Percentiles rank a stretch among this genome's conserved stretches.
These are phyloP conservation scores for Dicyrtoma fusca DNA, from an alignment of 2,888 invertebrate genomes.

Conservation along the genomic window DNA sequence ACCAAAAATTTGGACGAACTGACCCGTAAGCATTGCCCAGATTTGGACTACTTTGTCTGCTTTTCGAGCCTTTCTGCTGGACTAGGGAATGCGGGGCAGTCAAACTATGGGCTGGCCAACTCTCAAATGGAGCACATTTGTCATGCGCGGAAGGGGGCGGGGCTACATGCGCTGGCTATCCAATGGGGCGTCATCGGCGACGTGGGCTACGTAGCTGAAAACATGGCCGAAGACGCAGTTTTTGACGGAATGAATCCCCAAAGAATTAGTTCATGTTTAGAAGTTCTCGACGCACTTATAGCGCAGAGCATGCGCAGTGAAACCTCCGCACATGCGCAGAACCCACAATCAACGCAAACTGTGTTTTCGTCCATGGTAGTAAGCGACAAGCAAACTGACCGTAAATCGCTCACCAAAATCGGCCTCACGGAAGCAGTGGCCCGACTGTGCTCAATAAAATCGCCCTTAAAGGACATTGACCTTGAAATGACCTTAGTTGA, in stretches of 20 bases:
- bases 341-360: constrained; percentile 6
- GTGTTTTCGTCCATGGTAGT: constrained; percentile 69
- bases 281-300: constrained; percentile 69
- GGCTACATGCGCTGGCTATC: constrained; percentile 78
- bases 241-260: constrained; percentile 82
- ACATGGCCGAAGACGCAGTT: constrained; percentile 63
- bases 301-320: constrained; percentile 73
- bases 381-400: constrained; percentile 58
- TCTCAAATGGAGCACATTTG: constrained; percentile 87
- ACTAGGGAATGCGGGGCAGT: constrained; percentile 89
- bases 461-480: constrained; percentile 46
- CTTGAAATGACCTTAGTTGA: constrained; percentile 61
- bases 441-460: too few relatives aligned
- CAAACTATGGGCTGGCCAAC: constrained; percentile 88
- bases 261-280: constrained; percentile 78
- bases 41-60: constrained; percentile 75
- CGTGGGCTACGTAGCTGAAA: constrained; percentile 77
- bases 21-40: constrained; percentile 66
- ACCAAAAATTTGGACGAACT: constrained; percentile 75
- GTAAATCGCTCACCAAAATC: constrained; percentile 33
- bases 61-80: constrained; percentile 93
- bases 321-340: constrained; percentile 53
- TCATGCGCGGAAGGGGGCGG: constrained; percentile 71
- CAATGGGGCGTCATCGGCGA: constrained; percentile 95
- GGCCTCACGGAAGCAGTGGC: constrained; percentile 54